Base-by-base conservation (phyloP, 1,140 invertebrate genomes). In the Pseudoatta argentina region DNA sequence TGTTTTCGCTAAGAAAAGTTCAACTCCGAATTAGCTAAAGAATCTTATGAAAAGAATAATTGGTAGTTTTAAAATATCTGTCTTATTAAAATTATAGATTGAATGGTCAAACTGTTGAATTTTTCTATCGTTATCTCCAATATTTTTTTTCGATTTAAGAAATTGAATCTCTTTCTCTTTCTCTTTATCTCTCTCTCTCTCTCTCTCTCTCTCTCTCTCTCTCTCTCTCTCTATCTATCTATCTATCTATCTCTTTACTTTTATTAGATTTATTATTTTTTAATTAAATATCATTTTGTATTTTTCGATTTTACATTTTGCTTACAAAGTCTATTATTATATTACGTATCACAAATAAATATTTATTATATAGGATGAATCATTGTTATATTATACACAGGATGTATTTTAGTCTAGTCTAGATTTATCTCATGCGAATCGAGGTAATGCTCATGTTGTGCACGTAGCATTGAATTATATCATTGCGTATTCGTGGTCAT, bases 361-460 rank as follows among this genome's bases (percentile, higher is more conserved):
- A 51, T 73, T 55, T 53, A 55, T 57, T 57, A 7, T 27, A 24
- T 21, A 18, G 53, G 8, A 8, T 34, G 39, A 57, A 48, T 55
- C 12, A 48, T 57, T 75, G 10, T 7, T 48, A 39, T n/a, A 73
- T 73, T 77, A 81, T 51, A 69, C 10, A 21, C 44, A 69, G 63
- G 77, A 69, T 69, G 21, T 34, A 53, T 39, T 24, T 81, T 44
- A 55, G 30, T 71, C 27, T 81, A 59, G 27, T 27, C 27, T 81
- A 59, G 27, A 44, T 72, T 72, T 72, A 82, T 3, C 53, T 44
- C 66, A 69, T 59, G 53, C 39, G 67, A 82, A 82, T 73, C 39
- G 64, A 81, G 21, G 30, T 16, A 14, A 81, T 71, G 64, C 30
- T 69, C 77, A 48, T 14, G 64, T 79, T 79, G 34, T 30, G 34